Evolutionary conservation across 2,113 vertebrate species (phyloP), one percentile per base, ranked within the genome.

Genomic region (Gymnocephalus cernua): DNA sequence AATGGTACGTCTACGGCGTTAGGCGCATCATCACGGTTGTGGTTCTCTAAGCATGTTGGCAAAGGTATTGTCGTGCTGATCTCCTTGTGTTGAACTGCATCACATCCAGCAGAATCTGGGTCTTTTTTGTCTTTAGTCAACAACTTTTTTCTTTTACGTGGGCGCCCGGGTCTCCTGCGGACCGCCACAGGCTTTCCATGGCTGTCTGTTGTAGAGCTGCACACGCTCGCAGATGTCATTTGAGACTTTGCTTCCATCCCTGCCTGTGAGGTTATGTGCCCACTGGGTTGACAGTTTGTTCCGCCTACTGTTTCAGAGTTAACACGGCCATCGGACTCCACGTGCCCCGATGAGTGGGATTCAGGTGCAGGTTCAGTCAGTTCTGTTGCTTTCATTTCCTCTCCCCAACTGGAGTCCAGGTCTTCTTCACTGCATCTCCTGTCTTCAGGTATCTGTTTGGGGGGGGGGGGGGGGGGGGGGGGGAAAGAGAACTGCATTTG

Each of bases 361-460:
- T 77, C 78, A 23, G 18, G 12, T 8, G 38, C 27, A 38, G 71
- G 25, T 29, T 50, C 54, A 53, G n/a, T 81, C 18, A n/a, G 4
- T 2, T 51, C 62, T 15, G 29, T 8, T 41, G 27, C 61, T 65
- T 85, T 88, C 66, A 70, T 80, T 73, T 82, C 69, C 16, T 80
- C 74, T 61, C 29, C 53, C 48, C 29, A 50, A 50, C 35, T 77
- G 9, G 70, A 57, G 27, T 61, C 53, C 67, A 83, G 29, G 64
- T 76, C 80, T 51, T 81, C 80, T 29, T 91, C 80, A 76, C 35
- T 32, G 53, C 62, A 77, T 41, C 14, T 38, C 12, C 64, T 72
- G 44, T 66, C 56, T 61, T 85, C 57, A 16, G 80, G 8, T 32
- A 45, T 78, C 93, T 94, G 75, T n/a, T 13, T 50, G 81, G 66